These are phyloP conservation scores for Scolopax bukidnonensis DNA, from an alignment of 2,797 vertebrate species.

Conservation along the genomic window DNA sequence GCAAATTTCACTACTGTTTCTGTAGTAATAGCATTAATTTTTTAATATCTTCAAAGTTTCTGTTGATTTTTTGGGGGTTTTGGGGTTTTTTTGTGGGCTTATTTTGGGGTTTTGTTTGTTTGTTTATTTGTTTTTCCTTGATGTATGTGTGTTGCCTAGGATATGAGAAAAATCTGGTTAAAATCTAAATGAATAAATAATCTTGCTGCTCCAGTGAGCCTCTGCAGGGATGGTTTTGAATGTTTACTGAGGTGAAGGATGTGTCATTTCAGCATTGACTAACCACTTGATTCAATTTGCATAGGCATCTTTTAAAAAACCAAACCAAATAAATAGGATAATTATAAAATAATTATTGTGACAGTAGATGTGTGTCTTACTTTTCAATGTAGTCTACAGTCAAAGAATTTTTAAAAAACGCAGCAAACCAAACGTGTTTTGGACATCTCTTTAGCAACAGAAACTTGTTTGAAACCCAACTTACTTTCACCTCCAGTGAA, in stretches of 20 bases:
- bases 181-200: slow-evolving; percentile 39
- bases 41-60: background rate
- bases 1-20: background rate
- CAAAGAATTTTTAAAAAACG: background rate
- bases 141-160: background rate
- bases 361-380: background rate
- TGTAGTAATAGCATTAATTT: background rate
- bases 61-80: background rate
- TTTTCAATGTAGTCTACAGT: background rate
- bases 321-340: background rate
- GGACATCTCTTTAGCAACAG: background rate
- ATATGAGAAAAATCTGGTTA: background rate
- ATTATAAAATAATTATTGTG: background rate
- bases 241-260: background rate
- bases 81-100: background rate
- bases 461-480: background rate
- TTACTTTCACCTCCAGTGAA: background rate
- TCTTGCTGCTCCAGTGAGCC: slow-evolving; percentile 3
- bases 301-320: background rate
- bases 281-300: slow-evolving; percentile 26
- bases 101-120: background rate
- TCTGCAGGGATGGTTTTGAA: background rate
- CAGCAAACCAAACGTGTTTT: background rate
- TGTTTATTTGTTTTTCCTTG: background rate
- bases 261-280: slow-evolving; percentile 17